Evolutionary conservation across 2,113 vertebrate genomes (phyloP).

Genomic region (Seriola dumerili): DNA sequence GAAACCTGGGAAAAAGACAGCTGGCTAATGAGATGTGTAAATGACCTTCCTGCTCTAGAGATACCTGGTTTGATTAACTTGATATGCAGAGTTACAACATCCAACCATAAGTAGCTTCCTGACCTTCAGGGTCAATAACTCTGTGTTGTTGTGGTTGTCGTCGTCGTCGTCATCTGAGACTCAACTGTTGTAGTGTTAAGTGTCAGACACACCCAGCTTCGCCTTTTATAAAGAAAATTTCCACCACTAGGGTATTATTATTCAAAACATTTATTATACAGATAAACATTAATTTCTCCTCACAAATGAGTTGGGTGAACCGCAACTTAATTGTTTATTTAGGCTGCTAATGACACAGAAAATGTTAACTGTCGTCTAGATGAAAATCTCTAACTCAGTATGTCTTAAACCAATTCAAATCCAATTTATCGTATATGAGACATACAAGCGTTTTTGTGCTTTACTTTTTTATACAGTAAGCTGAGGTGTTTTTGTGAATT

Average conservation of each 20-base stretch:
- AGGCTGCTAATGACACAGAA: not conserved
- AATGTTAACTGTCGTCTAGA: not conserved
- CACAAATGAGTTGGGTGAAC: not conserved
- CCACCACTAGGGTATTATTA: not conserved
- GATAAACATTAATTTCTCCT: not conserved
- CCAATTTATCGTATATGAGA: slow-evolving; percentile 8
- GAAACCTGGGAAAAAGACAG: slow-evolving; percentile 45
- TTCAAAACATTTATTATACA: not conserved
- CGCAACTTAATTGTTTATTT: not conserved
- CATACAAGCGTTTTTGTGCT: not conserved
- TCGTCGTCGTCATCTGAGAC: slow-evolving; percentile 49
- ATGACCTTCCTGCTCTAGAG: slow-evolving; percentile 28
- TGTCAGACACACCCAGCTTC: slow-evolving; percentile 20
- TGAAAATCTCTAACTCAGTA: slow-evolving; percentile 3
- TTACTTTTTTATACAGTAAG: not conserved
- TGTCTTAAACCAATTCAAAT: not conserved
- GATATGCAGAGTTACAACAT: slow-evolving; percentile 43
- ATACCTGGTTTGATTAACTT: slow-evolving; percentile 55
- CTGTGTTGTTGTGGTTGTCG: slow-evolving; percentile 47
- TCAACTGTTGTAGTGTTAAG: slow-evolving; percentile 23
- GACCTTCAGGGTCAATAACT: slow-evolving; percentile 49
- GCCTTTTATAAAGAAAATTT: not conserved
- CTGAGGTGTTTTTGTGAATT: slow-evolving; percentile 29
- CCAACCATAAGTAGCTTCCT: slow-evolving; percentile 36
- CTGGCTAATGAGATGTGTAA: slow-evolving; percentile 59